Base-by-base conservation (phyloP, 2,888 invertebrate genomes). In the Cantharis rufa region DNA sequence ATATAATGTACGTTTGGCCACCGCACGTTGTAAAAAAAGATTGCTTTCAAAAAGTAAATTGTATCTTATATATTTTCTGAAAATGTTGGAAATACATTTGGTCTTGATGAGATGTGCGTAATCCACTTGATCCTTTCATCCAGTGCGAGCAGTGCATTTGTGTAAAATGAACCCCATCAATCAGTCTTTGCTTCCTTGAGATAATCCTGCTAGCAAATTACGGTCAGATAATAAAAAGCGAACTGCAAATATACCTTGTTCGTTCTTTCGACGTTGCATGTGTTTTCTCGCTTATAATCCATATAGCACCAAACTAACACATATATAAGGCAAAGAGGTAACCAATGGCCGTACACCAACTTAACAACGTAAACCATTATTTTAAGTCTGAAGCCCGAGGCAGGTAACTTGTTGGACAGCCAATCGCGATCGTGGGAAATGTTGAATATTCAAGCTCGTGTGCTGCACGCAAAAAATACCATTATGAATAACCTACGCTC, bases 351-450 rank as follows among this genome's bases (percentile, higher is more conserved):
- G 76, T 27, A 32, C 76, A 32, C 61, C 61, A 68, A 68, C 71
- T 64, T 72, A 74, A 74, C 73, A 74, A 72, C 73, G 61, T 76
- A 81, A 81, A 79, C 81, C 80, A 80, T 81, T 78, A 80, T 80
- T 80, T 81, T 73, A 77, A 75, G 75, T 80, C 77, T 78, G 75
- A 75, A 76, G 79, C 79, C 78, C 72, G 77, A 70, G 75, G 81
- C 82, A 79, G 77, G 78, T 78, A 80, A 81, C 80, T 80, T 69
- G 80, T 81, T 81, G 79, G 79, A 81, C 81, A 82, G 77, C 82
- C 81, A 82, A 82, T 81, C 78, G 80, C 78, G 77, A 63, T 79
- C 80, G 80, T 81, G 81, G 80, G 81, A 81, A 81, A 77, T 75
- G 75, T 76, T 78, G 79, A 80, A 81, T 79, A 80, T 80, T 80